Conservation (phyloP, 2,113 vertebrate species). For the Nothocercus julius region DNA sequence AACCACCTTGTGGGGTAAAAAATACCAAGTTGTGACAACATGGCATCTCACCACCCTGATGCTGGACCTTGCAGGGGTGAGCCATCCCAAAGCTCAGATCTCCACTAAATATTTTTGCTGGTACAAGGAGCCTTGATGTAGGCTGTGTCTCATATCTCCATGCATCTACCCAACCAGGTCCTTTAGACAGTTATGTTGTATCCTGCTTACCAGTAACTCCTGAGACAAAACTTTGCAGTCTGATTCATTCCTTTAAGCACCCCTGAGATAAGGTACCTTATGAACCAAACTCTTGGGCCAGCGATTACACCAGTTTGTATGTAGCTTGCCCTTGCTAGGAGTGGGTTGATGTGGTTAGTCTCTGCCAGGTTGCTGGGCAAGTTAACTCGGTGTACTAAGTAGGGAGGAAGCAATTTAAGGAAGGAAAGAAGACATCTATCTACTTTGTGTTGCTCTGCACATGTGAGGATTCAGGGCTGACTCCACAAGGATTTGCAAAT, state of each 20-base stretch:
- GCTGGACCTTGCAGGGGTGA: not conserved
- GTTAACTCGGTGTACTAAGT: not conserved
- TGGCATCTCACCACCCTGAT: not conserved
- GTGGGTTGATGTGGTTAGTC: not conserved
- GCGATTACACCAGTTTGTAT: not conserved
- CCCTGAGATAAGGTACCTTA: not conserved
- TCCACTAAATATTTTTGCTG: not conserved
- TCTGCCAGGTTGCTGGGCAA: not conserved
- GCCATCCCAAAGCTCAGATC: not conserved
- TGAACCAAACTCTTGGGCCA: not conserved
- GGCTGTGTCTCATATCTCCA: no score
- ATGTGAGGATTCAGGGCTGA: not conserved
- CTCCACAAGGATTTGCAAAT: not conserved
- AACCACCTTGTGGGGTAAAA: not conserved
- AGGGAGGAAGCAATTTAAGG: not conserved
- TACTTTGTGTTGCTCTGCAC: not conserved
- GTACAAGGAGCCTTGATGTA: no score
- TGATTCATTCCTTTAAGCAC: not conserved
- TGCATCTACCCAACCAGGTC: no score
- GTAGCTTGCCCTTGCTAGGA: not conserved
- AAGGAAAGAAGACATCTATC: not conserved
- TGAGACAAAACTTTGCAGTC: not conserved
- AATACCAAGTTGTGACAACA: rapidly evolving
- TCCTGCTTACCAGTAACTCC: not conserved
- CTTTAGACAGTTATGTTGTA: not conserved